A percentile compares a stretch with the other conserved stretches of the same genome.
Evolutionary conservation across 2,888 invertebrate species (phyloP).

Genomic region (Dendrolimus houi): DNA sequence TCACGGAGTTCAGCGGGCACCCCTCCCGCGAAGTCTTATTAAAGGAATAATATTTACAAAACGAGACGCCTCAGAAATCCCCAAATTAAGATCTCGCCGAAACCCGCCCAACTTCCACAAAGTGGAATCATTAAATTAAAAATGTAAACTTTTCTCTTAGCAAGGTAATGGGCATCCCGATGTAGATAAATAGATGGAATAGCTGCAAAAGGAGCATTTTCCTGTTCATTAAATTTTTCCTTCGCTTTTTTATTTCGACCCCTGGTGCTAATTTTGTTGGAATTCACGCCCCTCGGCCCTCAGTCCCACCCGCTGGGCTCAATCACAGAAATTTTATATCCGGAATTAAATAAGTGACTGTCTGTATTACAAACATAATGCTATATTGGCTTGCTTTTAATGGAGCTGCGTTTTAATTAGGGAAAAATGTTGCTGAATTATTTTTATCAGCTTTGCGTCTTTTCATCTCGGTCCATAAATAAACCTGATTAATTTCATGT

Average conservation of each 20-base stretch:
- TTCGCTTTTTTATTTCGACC: slow-evolving; percentile 77
- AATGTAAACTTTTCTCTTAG: slow-evolving; percentile 78
- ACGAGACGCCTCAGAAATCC: slow-evolving; percentile 77
- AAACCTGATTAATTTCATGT: no score
- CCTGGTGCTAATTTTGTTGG: slow-evolving; percentile 78
- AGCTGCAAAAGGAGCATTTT: slow-evolving; percentile 78
- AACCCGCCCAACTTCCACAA: slow-evolving; percentile 77
- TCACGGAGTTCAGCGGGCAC: slow-evolving; percentile 71
- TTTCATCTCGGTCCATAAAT: neutral
- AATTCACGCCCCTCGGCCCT: slow-evolving; percentile 76
- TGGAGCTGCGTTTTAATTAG: slow-evolving; percentile 58
- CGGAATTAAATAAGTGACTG: slow-evolving; percentile 77
- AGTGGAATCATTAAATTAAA: slow-evolving; percentile 79
- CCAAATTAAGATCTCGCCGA: slow-evolving; percentile 76
- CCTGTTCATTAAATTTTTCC: slow-evolving; percentile 79
- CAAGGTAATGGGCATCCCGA: slow-evolving; percentile 77
- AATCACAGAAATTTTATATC: slow-evolving; percentile 78
- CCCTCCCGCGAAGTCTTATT: slow-evolving; percentile 76
- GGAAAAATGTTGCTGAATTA: slow-evolving; percentile 33
- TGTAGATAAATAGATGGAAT: slow-evolving; percentile 78
- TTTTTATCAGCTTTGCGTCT: slow-evolving; percentile 18
- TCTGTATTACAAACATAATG: slow-evolving; percentile 67
- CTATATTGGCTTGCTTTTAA: slow-evolving; percentile 68
- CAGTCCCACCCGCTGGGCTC: slow-evolving; percentile 72
- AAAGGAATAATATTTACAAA: slow-evolving; percentile 78